Evolutionary conservation across 2,113 vertebrate genomes (phyloP).

Genomic region (Leptodactylus fuscus): DNA sequence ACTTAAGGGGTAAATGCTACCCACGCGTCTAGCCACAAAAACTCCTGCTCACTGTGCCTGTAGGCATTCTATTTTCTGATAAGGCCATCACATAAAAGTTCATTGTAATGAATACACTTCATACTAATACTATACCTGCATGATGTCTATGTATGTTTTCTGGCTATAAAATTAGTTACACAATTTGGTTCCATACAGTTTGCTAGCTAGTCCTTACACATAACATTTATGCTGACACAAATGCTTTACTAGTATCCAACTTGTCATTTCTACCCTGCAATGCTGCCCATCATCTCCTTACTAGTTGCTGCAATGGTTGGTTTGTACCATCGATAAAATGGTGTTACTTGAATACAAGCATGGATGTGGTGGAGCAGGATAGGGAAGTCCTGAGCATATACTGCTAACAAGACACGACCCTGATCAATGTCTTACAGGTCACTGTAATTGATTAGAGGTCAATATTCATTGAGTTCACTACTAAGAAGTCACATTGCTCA

Average conservation of each 20-base stretch:
- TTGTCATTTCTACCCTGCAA: neutral
- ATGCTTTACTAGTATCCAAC: neutral
- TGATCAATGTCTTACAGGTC: neutral
- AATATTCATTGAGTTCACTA: neutral
- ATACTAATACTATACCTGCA: neutral
- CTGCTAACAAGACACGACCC: neutral
- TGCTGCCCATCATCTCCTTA: neutral
- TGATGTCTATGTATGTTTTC: neutral
- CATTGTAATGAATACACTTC: neutral
- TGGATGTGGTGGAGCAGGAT: neutral
- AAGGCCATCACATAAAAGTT: neutral
- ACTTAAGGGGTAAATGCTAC: conserved; percentile 10
- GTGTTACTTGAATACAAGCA: neutral
- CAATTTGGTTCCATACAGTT: neutral
- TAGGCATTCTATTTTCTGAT: conserved; percentile 37
- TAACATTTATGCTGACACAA: neutral
- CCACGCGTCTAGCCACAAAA: conserved; percentile 51
- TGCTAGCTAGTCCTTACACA: neutral
- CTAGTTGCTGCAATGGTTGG: neutral
- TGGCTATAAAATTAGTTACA: neutral
- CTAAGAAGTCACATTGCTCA: neutral
- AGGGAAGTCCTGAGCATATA: neutral
- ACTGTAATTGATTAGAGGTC: neutral
- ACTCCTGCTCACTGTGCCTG: conserved; percentile 1
- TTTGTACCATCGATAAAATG: neutral